Conservation (phyloP, 2,797 vertebrate species). For the Salarias fasciatus region DNA sequence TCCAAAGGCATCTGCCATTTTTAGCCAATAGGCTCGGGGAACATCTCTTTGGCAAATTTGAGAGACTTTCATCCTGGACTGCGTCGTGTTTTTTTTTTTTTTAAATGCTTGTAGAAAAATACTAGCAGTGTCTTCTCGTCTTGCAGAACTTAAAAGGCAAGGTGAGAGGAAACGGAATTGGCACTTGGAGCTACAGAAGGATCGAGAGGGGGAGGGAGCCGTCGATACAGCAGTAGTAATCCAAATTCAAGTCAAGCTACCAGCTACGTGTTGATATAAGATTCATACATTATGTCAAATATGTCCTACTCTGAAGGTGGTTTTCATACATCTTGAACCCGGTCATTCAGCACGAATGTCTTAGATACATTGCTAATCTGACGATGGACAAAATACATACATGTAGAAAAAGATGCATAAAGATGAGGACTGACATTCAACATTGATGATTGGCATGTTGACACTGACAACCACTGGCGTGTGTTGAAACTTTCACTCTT, state of each 20-base stretch:
- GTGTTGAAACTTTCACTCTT: slow-evolving; percentile 48
- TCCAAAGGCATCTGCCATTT: slow-evolving; percentile 59
- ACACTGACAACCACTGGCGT: slow-evolving; percentile 24
- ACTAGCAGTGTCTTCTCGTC: slow-evolving; percentile 67
- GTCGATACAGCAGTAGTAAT: slow-evolving; percentile 73
- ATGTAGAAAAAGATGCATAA: slow-evolving; percentile 51
- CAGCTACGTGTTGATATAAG: slow-evolving; percentile 75
- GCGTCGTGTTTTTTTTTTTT: slow-evolving; percentile 39
- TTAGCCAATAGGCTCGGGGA: slow-evolving; percentile 61
- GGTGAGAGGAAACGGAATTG: slow-evolving; percentile 65
- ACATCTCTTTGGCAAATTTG: slow-evolving; percentile 90
- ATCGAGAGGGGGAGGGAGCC: slow-evolving; percentile 50
- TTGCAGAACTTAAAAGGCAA: slow-evolving; percentile 69
- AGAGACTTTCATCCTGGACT: slow-evolving; percentile 73
- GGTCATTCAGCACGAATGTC: slow-evolving; percentile 53
- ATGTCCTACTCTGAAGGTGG: slow-evolving; percentile 48
- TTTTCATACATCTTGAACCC: slow-evolving; percentile 45
- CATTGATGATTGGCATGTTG: slow-evolving; percentile 51
- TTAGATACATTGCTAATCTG: slow-evolving; percentile 53
- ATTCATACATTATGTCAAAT: slow-evolving; percentile 70
- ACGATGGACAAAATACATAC: slow-evolving; percentile 13
- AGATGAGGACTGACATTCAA: slow-evolving; percentile 61
- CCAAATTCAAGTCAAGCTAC: slow-evolving; percentile 75
- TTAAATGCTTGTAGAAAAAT: slow-evolving; percentile 84
- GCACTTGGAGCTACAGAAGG: slow-evolving; percentile 69